Conservation (phyloP, 2,113 vertebrate genomes). For the Heterochromis multidens region DNA sequence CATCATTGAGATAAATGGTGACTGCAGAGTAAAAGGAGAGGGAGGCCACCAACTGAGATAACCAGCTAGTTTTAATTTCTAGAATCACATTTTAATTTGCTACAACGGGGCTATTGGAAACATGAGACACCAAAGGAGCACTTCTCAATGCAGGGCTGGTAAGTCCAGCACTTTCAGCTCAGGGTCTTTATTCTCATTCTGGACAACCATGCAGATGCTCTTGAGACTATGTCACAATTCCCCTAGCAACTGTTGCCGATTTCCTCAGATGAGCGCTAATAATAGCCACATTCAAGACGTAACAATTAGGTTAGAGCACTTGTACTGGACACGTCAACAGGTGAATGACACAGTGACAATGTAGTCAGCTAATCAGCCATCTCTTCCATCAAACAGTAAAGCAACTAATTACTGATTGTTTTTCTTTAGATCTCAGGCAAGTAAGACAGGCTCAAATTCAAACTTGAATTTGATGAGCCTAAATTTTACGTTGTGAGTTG, state of each 20-base stretch:
- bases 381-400: background rate
- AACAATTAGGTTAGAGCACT: background rate
- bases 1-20: slow-evolving; percentile 2
- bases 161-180: background rate
- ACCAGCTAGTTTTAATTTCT: background rate
- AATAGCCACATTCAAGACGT: background rate
- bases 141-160: background rate
- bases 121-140: background rate
- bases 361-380: background rate
- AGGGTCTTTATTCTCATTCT: background rate
- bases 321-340: background rate
- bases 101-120: slow-evolving; percentile 42
- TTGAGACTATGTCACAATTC: background rate
- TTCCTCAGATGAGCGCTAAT: background rate
- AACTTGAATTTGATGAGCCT: background rate
- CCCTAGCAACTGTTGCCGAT: background rate
- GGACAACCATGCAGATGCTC: background rate
- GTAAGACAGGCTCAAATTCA: background rate
- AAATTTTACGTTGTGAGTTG: background rate
- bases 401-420: background rate
- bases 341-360: background rate
- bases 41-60: background rate
- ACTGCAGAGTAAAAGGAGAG: background rate
- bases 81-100: slow-evolving; percentile 51
- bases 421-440: background rate